Conservation (phyloP, 2,113 vertebrate genomes). For the Zosterops japonicus region DNA sequence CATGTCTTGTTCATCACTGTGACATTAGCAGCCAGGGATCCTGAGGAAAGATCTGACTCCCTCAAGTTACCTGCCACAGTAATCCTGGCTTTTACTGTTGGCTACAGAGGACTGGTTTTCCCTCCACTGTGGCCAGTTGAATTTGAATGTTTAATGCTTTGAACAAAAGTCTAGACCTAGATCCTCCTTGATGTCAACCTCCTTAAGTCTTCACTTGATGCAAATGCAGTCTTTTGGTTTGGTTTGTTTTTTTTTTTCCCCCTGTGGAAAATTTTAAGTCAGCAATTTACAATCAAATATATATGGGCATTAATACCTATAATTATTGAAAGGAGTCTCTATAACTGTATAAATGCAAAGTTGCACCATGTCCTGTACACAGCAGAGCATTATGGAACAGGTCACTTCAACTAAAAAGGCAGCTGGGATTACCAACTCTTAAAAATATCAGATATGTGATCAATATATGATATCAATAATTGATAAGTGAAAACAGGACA, state of each 20-base stretch:
- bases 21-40: neutral
- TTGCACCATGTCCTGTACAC: neutral
- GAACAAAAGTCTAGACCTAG: neutral
- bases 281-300: neutral
- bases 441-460: neutral
- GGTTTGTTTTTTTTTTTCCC: rapidly evolving
- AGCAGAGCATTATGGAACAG: neutral
- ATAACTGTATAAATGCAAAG: neutral
- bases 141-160: neutral
- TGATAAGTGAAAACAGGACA: neutral
- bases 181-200: neutral
- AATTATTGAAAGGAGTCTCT: neutral
- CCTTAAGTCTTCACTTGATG: neutral
- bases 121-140: neutral
- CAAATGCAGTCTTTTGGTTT: neutral
- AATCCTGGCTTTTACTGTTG: neutral
- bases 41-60: neutral
- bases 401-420: neutral
- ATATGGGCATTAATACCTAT: neutral
- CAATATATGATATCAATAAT: neutral
- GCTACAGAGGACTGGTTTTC: neutral
- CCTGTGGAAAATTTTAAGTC: neutral
- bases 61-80: neutral
- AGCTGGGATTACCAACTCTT: neutral
- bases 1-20: rapidly evolving